phyloP scores from a whole-genome alignment of 2,113 vertebrate species.

The Castor canadensis region DNA sequence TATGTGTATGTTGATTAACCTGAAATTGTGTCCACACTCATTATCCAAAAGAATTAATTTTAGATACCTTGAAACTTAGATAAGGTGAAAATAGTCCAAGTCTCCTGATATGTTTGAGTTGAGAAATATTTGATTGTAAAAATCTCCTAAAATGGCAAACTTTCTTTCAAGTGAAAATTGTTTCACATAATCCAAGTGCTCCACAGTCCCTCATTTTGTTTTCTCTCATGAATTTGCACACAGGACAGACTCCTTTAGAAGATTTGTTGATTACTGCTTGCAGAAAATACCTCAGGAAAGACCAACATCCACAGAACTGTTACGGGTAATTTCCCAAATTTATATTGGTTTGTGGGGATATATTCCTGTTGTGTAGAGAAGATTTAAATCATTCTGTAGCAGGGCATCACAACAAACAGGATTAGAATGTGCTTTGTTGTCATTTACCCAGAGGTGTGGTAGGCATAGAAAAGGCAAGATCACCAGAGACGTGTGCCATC shows the following conservation, averaged over 20 bases:
- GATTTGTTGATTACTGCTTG: conserved; percentile 99
- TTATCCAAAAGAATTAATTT: conserved; percentile 49
- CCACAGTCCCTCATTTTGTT: conserved; percentile 35
- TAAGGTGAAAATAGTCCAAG: neutral
- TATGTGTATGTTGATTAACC: neutral
- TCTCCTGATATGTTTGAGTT: neutral
- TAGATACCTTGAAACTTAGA: neutral
- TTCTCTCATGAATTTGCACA: conserved; percentile 58
- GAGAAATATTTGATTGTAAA: neutral
- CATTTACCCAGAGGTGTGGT: neutral
- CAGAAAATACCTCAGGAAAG: conserved; percentile 99
- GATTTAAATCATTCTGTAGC: neutral
- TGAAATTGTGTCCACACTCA: conserved; percentile 26
- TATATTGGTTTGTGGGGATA: conserved; percentile 46
- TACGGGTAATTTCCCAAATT: conserved; percentile 89
- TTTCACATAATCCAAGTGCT: neutral
- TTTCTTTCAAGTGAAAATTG: neutral
- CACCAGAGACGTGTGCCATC: neutral
- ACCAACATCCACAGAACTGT: conserved; percentile 94
- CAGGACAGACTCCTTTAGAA: conserved; percentile 97
- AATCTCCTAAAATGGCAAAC: neutral
- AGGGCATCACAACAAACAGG: neutral
- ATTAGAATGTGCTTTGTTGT: neutral
- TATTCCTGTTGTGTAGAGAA: neutral
- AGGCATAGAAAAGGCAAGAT: neutral